A percentile compares a stretch with the other conserved stretches of the same genome.
Evolutionary conservation across 2,113 vertebrate genomes (phyloP).

Genomic region (Vidua chalybeata): DNA sequence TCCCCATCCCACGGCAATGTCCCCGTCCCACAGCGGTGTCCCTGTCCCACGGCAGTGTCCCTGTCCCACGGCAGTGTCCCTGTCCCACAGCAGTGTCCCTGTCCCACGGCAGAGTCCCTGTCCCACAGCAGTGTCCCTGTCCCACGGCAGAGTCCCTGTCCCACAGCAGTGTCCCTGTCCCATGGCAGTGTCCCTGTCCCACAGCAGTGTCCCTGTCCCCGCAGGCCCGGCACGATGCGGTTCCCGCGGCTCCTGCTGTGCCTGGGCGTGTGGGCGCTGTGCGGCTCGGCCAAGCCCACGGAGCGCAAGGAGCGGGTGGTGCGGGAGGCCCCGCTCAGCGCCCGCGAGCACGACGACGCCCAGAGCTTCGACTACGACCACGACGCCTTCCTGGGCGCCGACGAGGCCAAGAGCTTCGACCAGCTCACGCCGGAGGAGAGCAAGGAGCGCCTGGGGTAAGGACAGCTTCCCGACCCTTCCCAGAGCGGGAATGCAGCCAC

Average conservation of each 20-base stretch:
- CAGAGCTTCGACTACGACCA: constrained; percentile 97
- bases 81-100: background rate
- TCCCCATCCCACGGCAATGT: background rate
- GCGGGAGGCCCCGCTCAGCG: constrained; percentile 84
- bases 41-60: fast-evolving
- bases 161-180: background rate
- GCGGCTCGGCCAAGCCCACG: constrained; percentile 82
- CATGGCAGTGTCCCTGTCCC: background rate
- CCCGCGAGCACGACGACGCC: constrained; percentile 84
- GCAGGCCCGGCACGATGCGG: background rate
- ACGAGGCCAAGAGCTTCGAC: constrained; percentile 88
- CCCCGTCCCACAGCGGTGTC: background rate
- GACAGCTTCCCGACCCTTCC: fast-evolving
- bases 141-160: background rate
- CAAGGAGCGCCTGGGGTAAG: constrained; percentile 92
- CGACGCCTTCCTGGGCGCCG: constrained; percentile 89
- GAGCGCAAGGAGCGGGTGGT: constrained; percentile 88
- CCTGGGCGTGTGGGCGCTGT: constrained; percentile 77
- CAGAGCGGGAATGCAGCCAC: fast-evolving
- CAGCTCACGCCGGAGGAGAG: constrained; percentile 90
- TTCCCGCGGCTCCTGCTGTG: constrained; percentile 71
- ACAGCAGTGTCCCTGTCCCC: fast-evolving
- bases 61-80: background rate
- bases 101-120: background rate
- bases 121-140: background rate